phyloP scores from a whole-genome alignment of 2,888 invertebrate genomes.

The Spicauda simplicius region DNA sequence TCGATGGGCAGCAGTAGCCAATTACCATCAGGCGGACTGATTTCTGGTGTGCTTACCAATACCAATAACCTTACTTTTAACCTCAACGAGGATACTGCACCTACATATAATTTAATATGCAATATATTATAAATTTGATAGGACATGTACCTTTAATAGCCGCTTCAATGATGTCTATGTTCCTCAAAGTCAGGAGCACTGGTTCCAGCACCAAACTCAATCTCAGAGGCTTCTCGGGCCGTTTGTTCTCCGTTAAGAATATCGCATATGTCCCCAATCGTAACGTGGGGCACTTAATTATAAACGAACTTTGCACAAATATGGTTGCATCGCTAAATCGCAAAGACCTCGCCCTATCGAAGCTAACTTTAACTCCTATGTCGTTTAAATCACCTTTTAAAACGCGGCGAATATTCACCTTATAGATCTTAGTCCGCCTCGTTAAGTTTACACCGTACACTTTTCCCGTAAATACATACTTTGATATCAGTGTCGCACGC shows the following conservation, averaged over 20 bases:
- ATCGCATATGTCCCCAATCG: slow-evolving; percentile 70
- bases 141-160: slow-evolving; percentile 62
- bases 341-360: slow-evolving; percentile 59
- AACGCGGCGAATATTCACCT: slow-evolving; percentile 73
- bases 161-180: slow-evolving; percentile 70
- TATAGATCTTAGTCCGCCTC: slow-evolving; percentile 58
- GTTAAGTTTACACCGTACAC: slow-evolving; percentile 61
- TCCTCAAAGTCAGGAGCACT: slow-evolving; percentile 64
- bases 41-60: no score
- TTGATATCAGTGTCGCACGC: slow-evolving; percentile 64
- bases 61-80: no score
- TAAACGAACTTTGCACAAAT: slow-evolving; percentile 59
- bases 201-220: slow-evolving; percentile 69
- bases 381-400: slow-evolving; percentile 75
- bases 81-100: no score
- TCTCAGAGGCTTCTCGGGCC: slow-evolving; percentile 44
- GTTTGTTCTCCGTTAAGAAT: slow-evolving; percentile 65
- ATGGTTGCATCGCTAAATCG: slow-evolving; percentile 70
- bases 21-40: no score
- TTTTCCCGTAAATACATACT: slow-evolving; percentile 75
- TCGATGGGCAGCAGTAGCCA: no score
- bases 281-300: slow-evolving; percentile 58
- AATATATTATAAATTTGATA: no score
- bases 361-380: slow-evolving; percentile 62
- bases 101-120: no score